Conservation (phyloP, 2,888 invertebrate species). For the Ophioninae sp. region DNA sequence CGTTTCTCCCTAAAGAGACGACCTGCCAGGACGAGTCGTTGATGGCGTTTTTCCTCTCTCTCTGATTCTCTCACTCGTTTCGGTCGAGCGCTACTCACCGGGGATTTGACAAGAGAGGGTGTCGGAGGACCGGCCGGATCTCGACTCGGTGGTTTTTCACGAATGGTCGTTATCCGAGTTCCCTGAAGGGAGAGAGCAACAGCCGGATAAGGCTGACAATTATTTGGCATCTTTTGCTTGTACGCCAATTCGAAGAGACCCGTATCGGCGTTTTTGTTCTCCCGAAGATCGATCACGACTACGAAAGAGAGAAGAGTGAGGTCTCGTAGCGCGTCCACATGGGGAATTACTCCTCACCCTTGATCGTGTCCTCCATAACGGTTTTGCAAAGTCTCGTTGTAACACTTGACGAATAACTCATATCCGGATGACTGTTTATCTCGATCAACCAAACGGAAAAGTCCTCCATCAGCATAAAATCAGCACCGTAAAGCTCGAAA, state of each 20-base stretch:
- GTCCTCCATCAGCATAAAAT: conserved; percentile 95
- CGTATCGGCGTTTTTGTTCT: conserved; percentile 88
- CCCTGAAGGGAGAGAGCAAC: conserved; percentile 87
- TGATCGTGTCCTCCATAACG: conserved; percentile 94
- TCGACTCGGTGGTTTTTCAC: conserved; percentile 75
- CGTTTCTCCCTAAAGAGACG: conserved; percentile 70
- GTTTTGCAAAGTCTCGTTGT: conserved; percentile 93
- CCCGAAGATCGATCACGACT: conserved; percentile 90
- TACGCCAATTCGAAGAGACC: conserved; percentile 92
- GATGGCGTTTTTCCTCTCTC: neutral
- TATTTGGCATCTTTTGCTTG: conserved; percentile 88
- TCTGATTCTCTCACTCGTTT: no score
- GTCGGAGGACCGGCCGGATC: neutral
- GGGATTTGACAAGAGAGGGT: conserved; percentile 64
- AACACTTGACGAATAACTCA: conserved; percentile 94
- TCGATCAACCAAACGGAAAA: conserved; percentile 96
- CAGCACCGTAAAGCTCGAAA: conserved; percentile 96
- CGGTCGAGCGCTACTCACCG: conserved; percentile 64
- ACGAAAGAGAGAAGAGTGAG: conserved; percentile 43
- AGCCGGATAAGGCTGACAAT: conserved; percentile 89
- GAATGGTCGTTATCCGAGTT: conserved; percentile 82
- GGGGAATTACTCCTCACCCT: conserved; percentile 84
- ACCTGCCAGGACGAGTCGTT: neutral
- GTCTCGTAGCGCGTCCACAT: neutral
- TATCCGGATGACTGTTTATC: conserved; percentile 96